These are phyloP conservation scores for Stichopus horrens DNA, from an alignment of 53 echinoderm and acorn worm species.

Conservation along the genomic window DNA sequence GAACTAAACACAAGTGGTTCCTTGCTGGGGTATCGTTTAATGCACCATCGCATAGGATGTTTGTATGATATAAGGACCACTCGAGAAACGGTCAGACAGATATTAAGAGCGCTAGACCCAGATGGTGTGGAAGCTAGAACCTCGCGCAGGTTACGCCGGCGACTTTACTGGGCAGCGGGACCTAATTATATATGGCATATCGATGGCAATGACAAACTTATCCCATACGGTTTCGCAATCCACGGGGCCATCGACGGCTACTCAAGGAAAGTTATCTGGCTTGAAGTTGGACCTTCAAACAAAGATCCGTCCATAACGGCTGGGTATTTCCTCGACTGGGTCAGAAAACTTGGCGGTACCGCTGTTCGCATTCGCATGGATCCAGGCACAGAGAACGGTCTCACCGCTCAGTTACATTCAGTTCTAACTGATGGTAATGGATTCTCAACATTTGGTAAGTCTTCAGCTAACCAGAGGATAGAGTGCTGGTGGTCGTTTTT, in stretches of 20 bases:
- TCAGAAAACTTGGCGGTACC: not conserved
- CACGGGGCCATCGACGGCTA: slow-evolving; percentile 40
- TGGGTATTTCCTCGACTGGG: slow-evolving; percentile 31
- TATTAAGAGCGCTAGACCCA: not conserved
- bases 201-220: slow-evolving; percentile 29
- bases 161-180: slow-evolving; percentile 9
- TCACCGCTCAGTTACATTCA: slow-evolving; percentile 27
- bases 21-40: not conserved
- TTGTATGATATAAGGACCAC: not conserved
- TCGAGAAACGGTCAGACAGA: not conserved
- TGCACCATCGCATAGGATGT: not conserved
- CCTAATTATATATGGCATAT: slow-evolving; percentile 47
- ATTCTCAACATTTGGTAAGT: slow-evolving; percentile 15
- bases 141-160: not conserved
- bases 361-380: slow-evolving; percentile 1
- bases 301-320: slow-evolving; percentile 26
- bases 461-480: slow-evolving; percentile 40
- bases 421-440: slow-evolving; percentile 1
- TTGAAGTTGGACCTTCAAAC: slow-evolving; percentile 32
- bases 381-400: slow-evolving; percentile 28
- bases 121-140: slow-evolving; percentile 8
- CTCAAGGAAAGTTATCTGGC: slow-evolving; percentile 34
- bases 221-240: slow-evolving; percentile 30
- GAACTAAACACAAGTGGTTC: not conserved
- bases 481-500: slow-evolving; percentile 28